A percentile compares a stretch with the other conserved stretches of the same genome.
Conservation (phyloP, 2,888 invertebrate species). For the Drosophila subquinaria region DNA sequence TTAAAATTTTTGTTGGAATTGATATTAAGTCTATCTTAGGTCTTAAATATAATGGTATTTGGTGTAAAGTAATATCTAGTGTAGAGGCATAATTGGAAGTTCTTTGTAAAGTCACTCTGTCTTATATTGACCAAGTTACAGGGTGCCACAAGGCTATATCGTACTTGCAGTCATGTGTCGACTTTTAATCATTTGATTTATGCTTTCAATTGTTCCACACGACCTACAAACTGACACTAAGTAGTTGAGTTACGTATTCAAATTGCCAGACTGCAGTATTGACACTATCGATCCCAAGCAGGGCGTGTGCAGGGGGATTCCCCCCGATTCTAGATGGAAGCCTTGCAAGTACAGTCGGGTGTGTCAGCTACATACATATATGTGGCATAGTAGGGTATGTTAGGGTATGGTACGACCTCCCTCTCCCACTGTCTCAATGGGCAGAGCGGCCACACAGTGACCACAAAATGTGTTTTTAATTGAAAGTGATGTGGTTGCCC, state of each 20-base stretch:
- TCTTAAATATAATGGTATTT: too few relatives aligned
- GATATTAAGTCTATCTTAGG: too few relatives aligned
- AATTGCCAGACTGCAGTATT: slow-evolving; percentile 36
- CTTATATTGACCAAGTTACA: background rate
- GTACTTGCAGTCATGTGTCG: slow-evolving; percentile 11
- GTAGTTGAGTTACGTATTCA: slow-evolving; percentile 32
- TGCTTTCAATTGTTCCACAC: slow-evolving; percentile 18
- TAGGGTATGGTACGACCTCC: background rate
- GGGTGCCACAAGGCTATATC: slow-evolving; percentile 8
- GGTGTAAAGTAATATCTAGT: background rate
- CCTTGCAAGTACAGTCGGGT: slow-evolving; percentile 36
- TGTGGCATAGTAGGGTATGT: background rate
- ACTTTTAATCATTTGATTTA: slow-evolving; percentile 48
- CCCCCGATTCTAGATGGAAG: slow-evolving; percentile 27
- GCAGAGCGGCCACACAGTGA: slow-evolving; percentile 58
- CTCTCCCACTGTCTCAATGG: background rate
- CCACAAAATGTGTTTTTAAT: slow-evolving; percentile 80
- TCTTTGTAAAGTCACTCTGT: background rate
- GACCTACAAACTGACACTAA: slow-evolving; percentile 61
- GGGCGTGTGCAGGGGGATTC: background rate
- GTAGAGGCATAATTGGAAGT: background rate
- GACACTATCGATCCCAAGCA: slow-evolving; percentile 45
- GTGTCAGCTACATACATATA: slow-evolving; percentile 11
- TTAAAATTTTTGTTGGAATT: too few relatives aligned
- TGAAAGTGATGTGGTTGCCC: slow-evolving; percentile 70